A percentile compares a stretch with the other conserved stretches of the same genome.
Conservation (phyloP, 1,140 invertebrate species). For the Drosophila sulfurigaster region DNA sequence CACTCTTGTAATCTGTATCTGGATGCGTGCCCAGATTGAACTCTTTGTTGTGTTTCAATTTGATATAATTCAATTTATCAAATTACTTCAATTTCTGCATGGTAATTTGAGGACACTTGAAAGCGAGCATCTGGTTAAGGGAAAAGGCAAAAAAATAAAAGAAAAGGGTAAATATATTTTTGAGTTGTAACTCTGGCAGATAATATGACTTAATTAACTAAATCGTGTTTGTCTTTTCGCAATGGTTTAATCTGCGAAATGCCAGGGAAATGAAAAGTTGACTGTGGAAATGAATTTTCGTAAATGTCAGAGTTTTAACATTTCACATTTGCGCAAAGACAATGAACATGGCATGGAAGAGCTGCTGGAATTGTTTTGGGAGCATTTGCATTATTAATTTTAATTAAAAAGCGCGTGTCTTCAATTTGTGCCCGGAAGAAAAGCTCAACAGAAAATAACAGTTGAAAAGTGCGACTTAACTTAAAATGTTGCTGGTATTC, state of each 20-base stretch:
- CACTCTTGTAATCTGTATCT: too few species aligned
- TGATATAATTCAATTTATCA: constrained; percentile 1
- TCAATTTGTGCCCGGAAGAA: constrained; percentile 24
- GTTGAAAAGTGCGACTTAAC: not conserved
- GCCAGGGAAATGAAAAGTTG: not conserved
- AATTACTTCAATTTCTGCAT: not conserved
- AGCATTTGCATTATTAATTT: constrained; percentile 50
- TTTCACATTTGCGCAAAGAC: not conserved
- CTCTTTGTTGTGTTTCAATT: not conserved
- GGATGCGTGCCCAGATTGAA: not conserved
- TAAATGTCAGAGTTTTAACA: not conserved
- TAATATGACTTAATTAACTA: constrained; percentile 31
- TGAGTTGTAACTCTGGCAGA: not conserved
- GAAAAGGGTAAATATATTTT: constrained; percentile 2
- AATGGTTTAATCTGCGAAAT: not conserved
- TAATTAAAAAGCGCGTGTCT: constrained; percentile 50
- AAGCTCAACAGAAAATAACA: not conserved
- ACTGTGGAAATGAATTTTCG: not conserved
- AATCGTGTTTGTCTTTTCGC: constrained; percentile 23
- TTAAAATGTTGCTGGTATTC: constrained; percentile 9
- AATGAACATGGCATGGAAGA: constrained; percentile 14
- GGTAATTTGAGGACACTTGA: constrained; percentile 13
- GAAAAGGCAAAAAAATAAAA: too few species aligned
- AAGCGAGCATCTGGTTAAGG: not conserved
- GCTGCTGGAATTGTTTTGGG: constrained; percentile 1